phyloP scores from a whole-genome alignment of 2,113 vertebrate genomes.

The Megaptera novaeangliae region DNA sequence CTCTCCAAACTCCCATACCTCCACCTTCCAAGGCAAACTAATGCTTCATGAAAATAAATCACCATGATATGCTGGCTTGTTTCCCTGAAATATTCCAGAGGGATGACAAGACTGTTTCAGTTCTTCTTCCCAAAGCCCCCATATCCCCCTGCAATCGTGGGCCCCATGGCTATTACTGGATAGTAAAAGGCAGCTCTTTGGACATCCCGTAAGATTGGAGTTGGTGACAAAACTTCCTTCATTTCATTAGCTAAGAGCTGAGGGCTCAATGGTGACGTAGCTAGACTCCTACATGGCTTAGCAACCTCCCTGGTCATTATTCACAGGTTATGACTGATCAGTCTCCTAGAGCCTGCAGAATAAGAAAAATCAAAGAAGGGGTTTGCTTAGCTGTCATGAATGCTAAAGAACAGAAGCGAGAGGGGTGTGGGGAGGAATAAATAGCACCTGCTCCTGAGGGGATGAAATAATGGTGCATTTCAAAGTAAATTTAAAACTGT shows the following conservation, averaged over 20 bases:
- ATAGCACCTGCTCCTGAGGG: neutral
- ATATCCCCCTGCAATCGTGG: neutral
- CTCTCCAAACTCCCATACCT: neutral
- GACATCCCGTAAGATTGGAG: conserved; percentile 43
- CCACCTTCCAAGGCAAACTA: neutral
- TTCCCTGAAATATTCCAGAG: neutral
- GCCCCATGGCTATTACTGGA: neutral
- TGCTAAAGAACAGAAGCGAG: conserved; percentile 15
- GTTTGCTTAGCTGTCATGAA: neutral
- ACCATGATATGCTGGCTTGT: neutral
- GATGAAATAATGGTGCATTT: conserved; percentile 43
- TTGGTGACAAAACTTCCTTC: conserved; percentile 57
- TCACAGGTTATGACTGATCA: conserved; percentile 63
- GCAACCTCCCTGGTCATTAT: conserved; percentile 43
- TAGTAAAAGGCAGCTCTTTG: conserved; percentile 21
- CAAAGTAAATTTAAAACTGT: conserved; percentile 51
- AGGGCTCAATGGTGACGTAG: conserved; percentile 55
- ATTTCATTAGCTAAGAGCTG: conserved; percentile 71
- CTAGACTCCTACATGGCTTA: conserved; percentile 30
- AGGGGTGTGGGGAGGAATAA: neutral
- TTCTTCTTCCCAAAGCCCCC: neutral
- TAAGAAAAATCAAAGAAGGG: conserved; percentile 64
- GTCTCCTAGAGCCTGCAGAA: conserved; percentile 40
- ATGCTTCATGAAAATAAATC: conserved; percentile 9
- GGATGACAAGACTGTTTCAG: neutral